Evolutionary conservation across 1,140 invertebrate species (phyloP).

Genomic region (Formica exsecta): DNA sequence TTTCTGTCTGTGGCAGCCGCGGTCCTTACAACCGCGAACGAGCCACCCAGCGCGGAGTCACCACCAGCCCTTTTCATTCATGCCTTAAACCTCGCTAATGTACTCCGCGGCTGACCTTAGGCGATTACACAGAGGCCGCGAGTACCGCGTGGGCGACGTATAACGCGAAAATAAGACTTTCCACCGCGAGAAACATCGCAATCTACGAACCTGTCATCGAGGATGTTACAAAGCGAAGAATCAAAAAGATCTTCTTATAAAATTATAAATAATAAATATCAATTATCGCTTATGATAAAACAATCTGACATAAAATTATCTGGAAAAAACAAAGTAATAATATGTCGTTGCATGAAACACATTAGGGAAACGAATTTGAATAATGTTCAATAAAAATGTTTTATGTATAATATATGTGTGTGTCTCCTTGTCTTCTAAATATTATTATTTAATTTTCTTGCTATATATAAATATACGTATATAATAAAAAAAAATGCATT

Average conservation of each 20-base stretch:
- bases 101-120: constrained; percentile 70
- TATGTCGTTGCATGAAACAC: background rate
- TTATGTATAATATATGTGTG: no score
- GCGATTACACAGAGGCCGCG: constrained; percentile 65
- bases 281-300: background rate
- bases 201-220: background rate
- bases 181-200: background rate
- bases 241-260: background rate
- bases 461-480: background rate
- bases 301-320: background rate
- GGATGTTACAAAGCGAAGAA: background rate
- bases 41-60: constrained; percentile 77
- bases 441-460: constrained; percentile 3
- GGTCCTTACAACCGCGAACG: constrained; percentile 82
- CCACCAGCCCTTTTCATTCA: constrained; percentile 80
- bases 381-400: background rate
- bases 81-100: constrained; percentile 80
- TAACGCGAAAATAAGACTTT: constrained; percentile 50
- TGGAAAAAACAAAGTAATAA: background rate
- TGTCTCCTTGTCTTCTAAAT: background rate
- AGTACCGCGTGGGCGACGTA: constrained; percentile 38
- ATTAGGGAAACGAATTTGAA: background rate
- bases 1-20: constrained; percentile 82
- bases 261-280: background rate
- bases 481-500: background rate